A percentile compares a stretch with the other conserved stretches of the same genome.
Evolutionary conservation across 2,113 vertebrate genomes (phyloP).

Genomic region (Forbesichthys papilliferus): DNA sequence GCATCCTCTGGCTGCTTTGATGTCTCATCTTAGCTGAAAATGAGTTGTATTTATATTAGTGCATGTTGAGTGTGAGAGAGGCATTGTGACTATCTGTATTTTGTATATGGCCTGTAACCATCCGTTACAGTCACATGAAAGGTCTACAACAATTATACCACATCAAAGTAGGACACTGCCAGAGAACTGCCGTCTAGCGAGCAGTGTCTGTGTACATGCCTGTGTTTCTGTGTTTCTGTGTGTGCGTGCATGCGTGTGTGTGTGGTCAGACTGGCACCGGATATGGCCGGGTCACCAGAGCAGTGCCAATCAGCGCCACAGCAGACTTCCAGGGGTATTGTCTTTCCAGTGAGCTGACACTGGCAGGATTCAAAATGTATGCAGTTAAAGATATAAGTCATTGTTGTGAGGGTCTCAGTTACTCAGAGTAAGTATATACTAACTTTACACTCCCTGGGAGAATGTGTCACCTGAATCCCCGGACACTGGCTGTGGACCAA

Average conservation of each 20-base stretch:
- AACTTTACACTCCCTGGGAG: neutral
- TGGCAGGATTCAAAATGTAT: constrained; percentile 30
- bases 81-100: constrained; percentile 19
- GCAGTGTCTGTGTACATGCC: neutral
- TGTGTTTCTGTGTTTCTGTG: too few relatives aligned
- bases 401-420: constrained; percentile 28
- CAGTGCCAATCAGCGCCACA: constrained; percentile 30
- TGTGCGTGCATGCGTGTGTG: neutral
- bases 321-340: constrained; percentile 10
- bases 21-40: constrained; percentile 38
- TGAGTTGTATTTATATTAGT: constrained; percentile 3
- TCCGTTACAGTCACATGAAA: constrained; percentile 34
- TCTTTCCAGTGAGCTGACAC: constrained; percentile 47
- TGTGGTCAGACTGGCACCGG: constrained; percentile 8
- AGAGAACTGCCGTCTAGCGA: constrained; percentile 1
- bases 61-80: constrained; percentile 1
- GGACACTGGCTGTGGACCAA: constrained; percentile 3
- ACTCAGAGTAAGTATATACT: constrained; percentile 31
- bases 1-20: constrained; percentile 50
- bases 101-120: constrained; percentile 31
- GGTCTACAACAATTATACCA: constrained; percentile 18
- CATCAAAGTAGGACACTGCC: constrained; percentile 46
- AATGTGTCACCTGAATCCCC: constrained; percentile 34
- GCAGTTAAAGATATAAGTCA: constrained; percentile 13
- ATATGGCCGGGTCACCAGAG: constrained; percentile 22